Evolutionary conservation across 2,888 invertebrate species (phyloP).

Genomic region (Argynnis bischoffii): DNA sequence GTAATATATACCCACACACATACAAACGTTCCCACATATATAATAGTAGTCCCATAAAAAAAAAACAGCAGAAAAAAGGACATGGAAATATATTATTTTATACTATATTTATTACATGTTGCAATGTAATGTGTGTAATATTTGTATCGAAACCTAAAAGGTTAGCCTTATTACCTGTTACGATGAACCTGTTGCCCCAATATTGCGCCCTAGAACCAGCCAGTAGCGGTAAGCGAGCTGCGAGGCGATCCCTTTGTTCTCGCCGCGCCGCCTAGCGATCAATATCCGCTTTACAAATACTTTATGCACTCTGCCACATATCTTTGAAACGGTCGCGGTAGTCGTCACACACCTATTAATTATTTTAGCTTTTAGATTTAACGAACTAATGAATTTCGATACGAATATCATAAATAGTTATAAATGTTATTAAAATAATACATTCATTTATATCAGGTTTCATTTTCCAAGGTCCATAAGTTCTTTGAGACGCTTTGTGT

Average conservation of each 20-base stretch:
- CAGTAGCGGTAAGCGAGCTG: constrained; percentile 18
- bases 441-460: no score
- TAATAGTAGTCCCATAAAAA: no score
- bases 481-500: no score
- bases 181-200: constrained; percentile 40
- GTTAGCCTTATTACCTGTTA: constrained; percentile 36
- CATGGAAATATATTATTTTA: no score
- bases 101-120: background rate
- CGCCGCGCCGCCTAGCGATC: constrained; percentile 52
- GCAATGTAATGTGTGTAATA: background rate
- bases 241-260: constrained; percentile 57
- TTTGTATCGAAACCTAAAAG: background rate
- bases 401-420: no score
- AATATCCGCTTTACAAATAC: constrained; percentile 54
- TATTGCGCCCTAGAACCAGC: constrained; percentile 24
- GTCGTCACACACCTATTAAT: constrained; percentile 3
- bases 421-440: no score
- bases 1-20: no score
- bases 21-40: no score
- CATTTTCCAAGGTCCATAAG: no score
- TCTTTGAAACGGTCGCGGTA: constrained; percentile 23
- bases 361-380: background rate
- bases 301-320: constrained; percentile 25
- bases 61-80: no score
- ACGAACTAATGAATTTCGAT: background rate